Evolutionary conservation across 1,140 invertebrate species (phyloP), one percentile per base, ranked within the genome.

Genomic region (Bombus cullumanus): DNA sequence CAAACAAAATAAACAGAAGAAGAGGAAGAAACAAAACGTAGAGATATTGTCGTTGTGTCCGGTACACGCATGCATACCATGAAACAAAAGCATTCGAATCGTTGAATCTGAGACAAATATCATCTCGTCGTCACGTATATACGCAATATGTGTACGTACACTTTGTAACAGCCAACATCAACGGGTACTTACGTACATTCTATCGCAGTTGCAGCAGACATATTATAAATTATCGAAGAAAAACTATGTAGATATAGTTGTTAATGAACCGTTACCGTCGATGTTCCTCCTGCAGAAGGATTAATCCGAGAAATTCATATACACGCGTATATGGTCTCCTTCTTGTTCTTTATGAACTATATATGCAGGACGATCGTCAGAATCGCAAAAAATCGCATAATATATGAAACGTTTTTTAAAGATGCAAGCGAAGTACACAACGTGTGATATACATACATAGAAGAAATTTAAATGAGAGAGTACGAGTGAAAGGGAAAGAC

Each of bases 241-340:
- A 71, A 79, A 79, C 39, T 79, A 80, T 71, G 68, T 41, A 64
- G 64, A 83, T 76, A 85, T 85, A 85, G 79, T 47, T 68, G 78
- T 81, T 73, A 47, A 53, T 39, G 34, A 81, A 43, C 43, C 57
- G 47, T 74, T 57, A 81, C 12, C 62, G 8, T 66, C 25, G 34
- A 74, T 66, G 77, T 74, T 81, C 78, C 77, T 66, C 83, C 83
- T 81, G 78, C 84, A 22, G 71, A 81, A 59, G 43, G 76, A 79
- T 37, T 10, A 71, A 41, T 8, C 13, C 5, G 22, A 53, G 18
- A 53, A 78, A 41, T 53, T 62, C 34, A 6, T 34, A 15, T 28
- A 31, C 9, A 6, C 18, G 28, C 41, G 41, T 4, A 13, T 8
- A 28, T 5, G 13, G n/a, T 69, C 28, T 81, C 59, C 37, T 85